Evolutionary conservation across 2,797 vertebrate genomes (phyloP), one percentile per base, ranked within the genome.

Genomic region (Syncerus caffer): DNA sequence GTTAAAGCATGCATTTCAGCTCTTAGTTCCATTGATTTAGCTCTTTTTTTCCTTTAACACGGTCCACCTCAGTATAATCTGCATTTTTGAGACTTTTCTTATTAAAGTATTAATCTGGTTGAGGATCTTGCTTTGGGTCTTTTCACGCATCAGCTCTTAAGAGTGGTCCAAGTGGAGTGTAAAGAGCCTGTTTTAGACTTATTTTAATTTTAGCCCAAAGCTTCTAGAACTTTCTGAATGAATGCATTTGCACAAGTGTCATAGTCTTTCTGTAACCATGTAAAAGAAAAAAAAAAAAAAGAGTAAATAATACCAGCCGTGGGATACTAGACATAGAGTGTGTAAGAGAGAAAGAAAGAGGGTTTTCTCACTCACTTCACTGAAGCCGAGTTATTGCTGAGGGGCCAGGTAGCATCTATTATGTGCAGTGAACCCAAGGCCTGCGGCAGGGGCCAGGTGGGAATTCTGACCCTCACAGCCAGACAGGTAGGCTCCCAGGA

Each of bases 181-280:
- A 85, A 89, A 90, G 29, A 23, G 53, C 19, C 6, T 84, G 47
- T 76, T 84, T 89, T 34, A 74, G 60, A 64, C 58, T 14, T 27
- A 53, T 83, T 89, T 97, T 85, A 45, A 92, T 88, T 13, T 82
- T 87, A 64, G 23, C 78, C 86, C 27, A 47, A 60, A 82, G 58
- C 42, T 31, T 89, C 50, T 85, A 76, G 58, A 93, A 85, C 17
- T 53, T 96, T 89, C 38, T n/a, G 25, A 95, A 25, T 47, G 34
- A 93, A 25, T 95, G 31, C 13, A 0, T 93, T 89, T 17, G 6
- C 31, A 71, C 14, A 79, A 47, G 47, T 50, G 29, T 93, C 38
- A 71, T 34, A 13, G 34, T 91, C 25, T 84, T 90, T 85, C 82
- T 79, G 34, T 93, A 87, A 89, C 12, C 27, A 42, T 74, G 94